phyloP scores from a whole-genome alignment of 92 coral and sea anemone species.

The Paramuricea clavata region DNA sequence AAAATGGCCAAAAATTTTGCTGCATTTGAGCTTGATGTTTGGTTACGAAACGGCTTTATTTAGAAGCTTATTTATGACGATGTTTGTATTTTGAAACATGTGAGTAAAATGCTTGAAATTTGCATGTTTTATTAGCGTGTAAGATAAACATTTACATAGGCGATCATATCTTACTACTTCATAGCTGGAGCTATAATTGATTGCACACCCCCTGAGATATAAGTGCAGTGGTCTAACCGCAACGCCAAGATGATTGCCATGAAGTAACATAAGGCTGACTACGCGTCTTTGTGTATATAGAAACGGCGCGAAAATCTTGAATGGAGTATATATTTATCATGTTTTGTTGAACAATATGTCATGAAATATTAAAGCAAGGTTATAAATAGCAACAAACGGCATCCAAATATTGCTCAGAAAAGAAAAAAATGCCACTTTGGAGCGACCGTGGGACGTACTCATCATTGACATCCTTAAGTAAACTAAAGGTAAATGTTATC shows the following conservation, averaged over 20 bases:
- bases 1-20: too few relatives aligned
- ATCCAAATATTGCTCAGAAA: too few relatives aligned
- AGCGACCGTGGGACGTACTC: background rate
- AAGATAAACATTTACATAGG: background rate
- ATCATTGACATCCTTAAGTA: background rate
- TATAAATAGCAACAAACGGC: too few relatives aligned
- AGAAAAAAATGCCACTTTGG: background rate
- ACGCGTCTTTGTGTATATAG: too few relatives aligned
- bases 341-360: too few relatives aligned
- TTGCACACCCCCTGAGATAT: constrained; percentile 8
- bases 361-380: too few relatives aligned
- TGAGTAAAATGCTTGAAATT: background rate
- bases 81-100: background rate
- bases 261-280: background rate
- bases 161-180: background rate
- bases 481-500: constrained; percentile 5
- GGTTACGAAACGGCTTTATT: too few relatives aligned
- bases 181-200: constrained; percentile 4
- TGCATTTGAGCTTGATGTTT: too few relatives aligned
- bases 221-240: constrained; percentile 26
- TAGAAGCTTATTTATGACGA: background rate
- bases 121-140: background rate
- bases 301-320: too few relatives aligned
- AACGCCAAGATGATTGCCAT: too few relatives aligned
- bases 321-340: too few relatives aligned